Evolutionary conservation across 2,888 invertebrate genomes (phyloP), one percentile per base, ranked within the genome.

Genomic region (Idaea straminata): DNA sequence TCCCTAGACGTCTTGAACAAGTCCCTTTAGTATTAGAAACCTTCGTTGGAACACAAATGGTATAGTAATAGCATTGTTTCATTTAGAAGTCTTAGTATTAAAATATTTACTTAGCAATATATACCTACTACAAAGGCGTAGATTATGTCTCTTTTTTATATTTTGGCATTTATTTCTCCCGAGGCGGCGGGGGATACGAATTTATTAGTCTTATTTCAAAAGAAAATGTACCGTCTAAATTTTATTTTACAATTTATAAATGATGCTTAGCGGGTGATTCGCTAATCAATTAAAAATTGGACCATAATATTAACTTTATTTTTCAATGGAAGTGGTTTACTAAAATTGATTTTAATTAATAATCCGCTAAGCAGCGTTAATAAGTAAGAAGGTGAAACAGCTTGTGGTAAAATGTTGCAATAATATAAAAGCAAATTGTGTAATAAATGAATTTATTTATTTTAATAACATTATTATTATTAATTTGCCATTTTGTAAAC

Each of bases 151-250:
- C 62, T 5, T 57, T 68, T 59, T 57, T 66, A 66, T 61, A 63
- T 61, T 66, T 61, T 63, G 69, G 64, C 67, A 67, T 66, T 66
- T 67, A 63, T 63, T 63, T 63, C 66, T 65, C 62, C 59, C 59
- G 59, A 25, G 16, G 59, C 34, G 38, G 15, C 38, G 38, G 61
- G 61, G 61, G 57, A 15, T 58, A 72, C 71, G 73, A 74, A 74
- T 74, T 74, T 74, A 74, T 69, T 74, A 74, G 72, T 67, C 67
- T 72, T 67, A 66, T 69, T 71, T 65, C 47, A 47, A 47, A 3
- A 7, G 7, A 47, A 47, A 47, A 47, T 7, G 47, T 47, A 47
- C 47, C 47, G 47, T 47, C 47, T 36, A 36, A 10, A 36, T 7
- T 36, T 36, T 36, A 36, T 36, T 36, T 36, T 36, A 7, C 4